Conservation (phyloP, 1,140 invertebrate genomes). For the Ctenoplectra terminalis region DNA sequence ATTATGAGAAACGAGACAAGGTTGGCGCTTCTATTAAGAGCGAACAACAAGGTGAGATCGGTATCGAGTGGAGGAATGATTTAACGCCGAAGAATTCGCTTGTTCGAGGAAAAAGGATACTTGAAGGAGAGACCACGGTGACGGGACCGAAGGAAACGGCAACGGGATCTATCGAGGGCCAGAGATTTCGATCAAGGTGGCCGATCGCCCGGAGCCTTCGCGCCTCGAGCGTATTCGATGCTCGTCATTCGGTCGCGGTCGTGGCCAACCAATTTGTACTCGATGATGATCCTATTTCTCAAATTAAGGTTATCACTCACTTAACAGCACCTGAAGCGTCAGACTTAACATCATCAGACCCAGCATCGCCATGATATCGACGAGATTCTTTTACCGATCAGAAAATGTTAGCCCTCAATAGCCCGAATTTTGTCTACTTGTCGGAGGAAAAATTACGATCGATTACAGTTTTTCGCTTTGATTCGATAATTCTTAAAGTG, state of each 20-base stretch:
- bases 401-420: too few species aligned
- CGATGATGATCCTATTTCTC: too few species aligned
- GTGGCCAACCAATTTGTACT: slow-evolving; percentile 9
- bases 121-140: slow-evolving; percentile 14
- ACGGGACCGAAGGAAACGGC: slow-evolving; percentile 49
- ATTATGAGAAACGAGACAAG: slow-evolving; percentile 3
- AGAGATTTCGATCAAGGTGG: slow-evolving; percentile 76
- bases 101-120: slow-evolving; percentile 34
- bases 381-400: too few species aligned
- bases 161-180: slow-evolving; percentile 68
- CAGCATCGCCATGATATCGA: too few species aligned
- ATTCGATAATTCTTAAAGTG: too few species aligned
- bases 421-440: too few species aligned
- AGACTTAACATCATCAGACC: too few species aligned
- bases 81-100: slow-evolving; percentile 17
- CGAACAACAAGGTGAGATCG: slow-evolving; percentile 19
- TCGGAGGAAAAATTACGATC: too few species aligned
- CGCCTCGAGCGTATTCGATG: slow-evolving; percentile 60
- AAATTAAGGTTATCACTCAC: too few species aligned
- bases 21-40: slow-evolving; percentile 5
- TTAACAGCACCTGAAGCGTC: too few species aligned
- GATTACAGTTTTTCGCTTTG: too few species aligned
- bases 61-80: slow-evolving; percentile 32
- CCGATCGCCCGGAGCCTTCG: slow-evolving; percentile 76
- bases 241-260: slow-evolving; percentile 22